Conservation (phyloP, 2,888 invertebrate genomes). For the Dorcus parallelipipedus region DNA sequence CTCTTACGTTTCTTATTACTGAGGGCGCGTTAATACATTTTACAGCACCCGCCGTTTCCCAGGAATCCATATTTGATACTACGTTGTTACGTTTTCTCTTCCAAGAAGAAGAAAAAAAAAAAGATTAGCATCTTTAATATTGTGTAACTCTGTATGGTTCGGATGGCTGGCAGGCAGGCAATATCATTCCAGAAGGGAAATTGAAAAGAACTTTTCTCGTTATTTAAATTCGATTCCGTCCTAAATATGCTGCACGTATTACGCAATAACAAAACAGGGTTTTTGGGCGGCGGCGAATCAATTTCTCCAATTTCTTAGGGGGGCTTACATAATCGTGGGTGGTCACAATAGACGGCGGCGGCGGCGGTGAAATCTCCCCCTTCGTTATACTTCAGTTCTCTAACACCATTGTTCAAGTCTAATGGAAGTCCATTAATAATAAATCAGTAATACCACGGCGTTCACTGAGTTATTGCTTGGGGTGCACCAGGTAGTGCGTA, state of each 20-base stretch:
- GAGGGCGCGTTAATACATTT: background rate
- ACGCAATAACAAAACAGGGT: too few relatives aligned
- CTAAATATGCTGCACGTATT: too few relatives aligned
- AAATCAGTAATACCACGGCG: conserved; percentile 41
- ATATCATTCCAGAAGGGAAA: too few relatives aligned
- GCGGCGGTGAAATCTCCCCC: conserved; percentile 14
- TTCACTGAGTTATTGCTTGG: conserved; percentile 32
- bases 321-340: conserved; percentile 25
- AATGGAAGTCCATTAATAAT: conserved; percentile 46
- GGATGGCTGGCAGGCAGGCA: too few relatives aligned
- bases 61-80: background rate
- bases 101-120: too few relatives aligned
- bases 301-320: conserved; percentile 17
- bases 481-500: conserved; percentile 23
- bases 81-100: too few relatives aligned
- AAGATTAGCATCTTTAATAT: too few relatives aligned
- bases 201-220: too few relatives aligned
- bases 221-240: too few relatives aligned
- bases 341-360: conserved; percentile 28
- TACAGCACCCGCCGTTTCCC: background rate
- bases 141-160: too few relatives aligned
- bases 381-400: conserved; percentile 29
- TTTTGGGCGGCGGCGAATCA: conserved; percentile 8
- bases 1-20: conserved; percentile 11
- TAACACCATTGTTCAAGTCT: conserved; percentile 41